These are phyloP conservation scores for Ptilodon capucinus DNA, from an alignment of 2,888 invertebrate species.

Conservation along the genomic window DNA sequence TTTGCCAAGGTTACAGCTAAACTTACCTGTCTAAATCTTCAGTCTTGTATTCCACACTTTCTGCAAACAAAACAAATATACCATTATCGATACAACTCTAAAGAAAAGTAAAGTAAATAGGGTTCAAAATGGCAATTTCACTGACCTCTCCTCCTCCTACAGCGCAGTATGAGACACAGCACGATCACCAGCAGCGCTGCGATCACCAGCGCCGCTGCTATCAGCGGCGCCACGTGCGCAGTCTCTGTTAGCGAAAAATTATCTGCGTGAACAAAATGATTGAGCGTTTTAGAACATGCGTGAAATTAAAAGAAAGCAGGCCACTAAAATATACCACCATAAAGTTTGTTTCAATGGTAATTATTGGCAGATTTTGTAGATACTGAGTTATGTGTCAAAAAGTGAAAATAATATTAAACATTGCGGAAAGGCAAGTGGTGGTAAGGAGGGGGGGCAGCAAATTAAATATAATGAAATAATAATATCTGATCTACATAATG, in stretches of 20 bases:
- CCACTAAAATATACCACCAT: too few relatives aligned
- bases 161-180: conserved; percentile 70
- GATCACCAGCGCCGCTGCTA: conserved; percentile 73
- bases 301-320: conserved; percentile 13
- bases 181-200: conserved; percentile 71
- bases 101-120: not conserved
- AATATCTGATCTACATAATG: too few relatives aligned
- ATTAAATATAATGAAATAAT: too few relatives aligned
- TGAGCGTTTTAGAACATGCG: conserved; percentile 38
- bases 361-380: too few relatives aligned
- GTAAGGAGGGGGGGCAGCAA: too few relatives aligned
- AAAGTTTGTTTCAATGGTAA: too few relatives aligned
- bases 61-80: conserved; percentile 68
- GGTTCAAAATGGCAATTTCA: not conserved
- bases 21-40: conserved; percentile 92
- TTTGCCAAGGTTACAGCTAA: not conserved
- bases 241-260: conserved; percentile 77
- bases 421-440: too few relatives aligned
- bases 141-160: conserved; percentile 68
- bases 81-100: not conserved
- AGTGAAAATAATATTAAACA: too few relatives aligned
- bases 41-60: conserved; percentile 92
- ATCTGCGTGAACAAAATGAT: conserved; percentile 65
- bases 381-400: too few relatives aligned
- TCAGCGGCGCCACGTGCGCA: conserved; percentile 75